Percentiles rank a stretch among this genome's conserved stretches.
These are phyloP conservation scores for Corapipo altera DNA, from an alignment of 2,113 vertebrate species.

Conservation along the genomic window DNA sequence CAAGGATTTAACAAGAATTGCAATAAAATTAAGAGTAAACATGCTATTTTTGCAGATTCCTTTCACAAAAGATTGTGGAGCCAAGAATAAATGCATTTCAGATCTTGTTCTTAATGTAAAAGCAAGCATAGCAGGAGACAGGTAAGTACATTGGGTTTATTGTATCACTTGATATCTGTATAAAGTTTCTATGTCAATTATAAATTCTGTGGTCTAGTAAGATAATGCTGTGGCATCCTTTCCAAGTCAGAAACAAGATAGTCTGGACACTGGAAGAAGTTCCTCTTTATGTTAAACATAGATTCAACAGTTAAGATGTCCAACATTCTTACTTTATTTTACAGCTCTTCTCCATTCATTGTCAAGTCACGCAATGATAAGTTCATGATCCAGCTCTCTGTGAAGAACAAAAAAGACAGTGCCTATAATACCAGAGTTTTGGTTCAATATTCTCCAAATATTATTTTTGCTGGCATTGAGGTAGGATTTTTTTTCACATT, in stretches of 20 bases:
- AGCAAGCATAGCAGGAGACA: conserved; percentile 71
- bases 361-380: conserved; percentile 83
- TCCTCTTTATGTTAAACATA: neutral
- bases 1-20: neutral
- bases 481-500: conserved; percentile 67
- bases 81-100: conserved; percentile 84
- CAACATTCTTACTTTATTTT: conserved; percentile 12
- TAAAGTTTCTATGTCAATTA: neutral
- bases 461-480: conserved; percentile 91
- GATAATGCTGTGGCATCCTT: neutral
- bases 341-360: conserved; percentile 73
- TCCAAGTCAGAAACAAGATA: neutral
- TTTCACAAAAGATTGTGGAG: conserved; percentile 91
- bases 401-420: conserved; percentile 87
- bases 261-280: neutral
- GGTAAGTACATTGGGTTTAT: conserved; percentile 48
- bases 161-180: neutral
- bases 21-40: neutral
- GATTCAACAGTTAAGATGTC: neutral
- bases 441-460: conserved; percentile 86
- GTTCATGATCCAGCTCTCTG: conserved; percentile 78
- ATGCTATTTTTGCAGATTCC: conserved; percentile 80
- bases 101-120: conserved; percentile 83
- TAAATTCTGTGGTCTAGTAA: neutral
- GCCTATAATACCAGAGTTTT: conserved; percentile 92